Evolutionary conservation across 2,888 invertebrate genomes (phyloP).

Genomic region (Yponomeuta cagnagella): DNA sequence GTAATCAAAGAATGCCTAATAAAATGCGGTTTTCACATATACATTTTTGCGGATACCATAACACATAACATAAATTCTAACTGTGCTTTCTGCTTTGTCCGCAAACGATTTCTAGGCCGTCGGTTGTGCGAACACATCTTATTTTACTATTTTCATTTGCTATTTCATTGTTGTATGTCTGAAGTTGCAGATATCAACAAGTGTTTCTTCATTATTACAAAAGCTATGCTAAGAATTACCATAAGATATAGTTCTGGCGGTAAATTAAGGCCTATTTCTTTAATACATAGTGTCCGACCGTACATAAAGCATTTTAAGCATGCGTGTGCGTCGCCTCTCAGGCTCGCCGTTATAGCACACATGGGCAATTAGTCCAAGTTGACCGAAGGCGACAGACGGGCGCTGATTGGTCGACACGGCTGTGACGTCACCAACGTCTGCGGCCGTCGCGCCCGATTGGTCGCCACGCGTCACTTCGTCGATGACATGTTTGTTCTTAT

Average conservation of each 20-base stretch:
- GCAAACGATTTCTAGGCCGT: constrained; percentile 13
- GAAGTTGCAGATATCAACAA: too few relatives aligned
- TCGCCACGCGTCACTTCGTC: constrained; percentile 75
- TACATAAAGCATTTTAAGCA: constrained; percentile 17
- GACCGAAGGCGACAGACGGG: constrained; percentile 68
- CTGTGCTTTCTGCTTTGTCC: background rate
- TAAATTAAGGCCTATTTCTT: background rate
- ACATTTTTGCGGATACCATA: constrained; percentile 8
- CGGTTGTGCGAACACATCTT: background rate
- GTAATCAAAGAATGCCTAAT: constrained; percentile 12
- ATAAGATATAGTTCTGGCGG: background rate
- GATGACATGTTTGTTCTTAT: constrained; percentile 76
- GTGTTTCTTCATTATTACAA: too few relatives aligned
- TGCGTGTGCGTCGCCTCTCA: constrained; percentile 57
- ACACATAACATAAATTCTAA: constrained; percentile 1
- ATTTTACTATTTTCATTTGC: background rate
- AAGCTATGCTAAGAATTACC: too few relatives aligned
- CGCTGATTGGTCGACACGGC: constrained; percentile 59
- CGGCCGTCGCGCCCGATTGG: constrained; percentile 74
- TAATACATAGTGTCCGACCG: background rate
- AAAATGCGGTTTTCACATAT: constrained; percentile 10
- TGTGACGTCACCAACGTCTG: constrained; percentile 70
- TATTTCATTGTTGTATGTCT: too few relatives aligned
- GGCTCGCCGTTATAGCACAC: constrained; percentile 70
- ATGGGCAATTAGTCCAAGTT: constrained; percentile 74